These are phyloP conservation scores for Mnemiopsis leidyi DNA, from an alignment of 37 sponge, comb jelly and placozoan genomes.

Conservation along the genomic window DNA sequence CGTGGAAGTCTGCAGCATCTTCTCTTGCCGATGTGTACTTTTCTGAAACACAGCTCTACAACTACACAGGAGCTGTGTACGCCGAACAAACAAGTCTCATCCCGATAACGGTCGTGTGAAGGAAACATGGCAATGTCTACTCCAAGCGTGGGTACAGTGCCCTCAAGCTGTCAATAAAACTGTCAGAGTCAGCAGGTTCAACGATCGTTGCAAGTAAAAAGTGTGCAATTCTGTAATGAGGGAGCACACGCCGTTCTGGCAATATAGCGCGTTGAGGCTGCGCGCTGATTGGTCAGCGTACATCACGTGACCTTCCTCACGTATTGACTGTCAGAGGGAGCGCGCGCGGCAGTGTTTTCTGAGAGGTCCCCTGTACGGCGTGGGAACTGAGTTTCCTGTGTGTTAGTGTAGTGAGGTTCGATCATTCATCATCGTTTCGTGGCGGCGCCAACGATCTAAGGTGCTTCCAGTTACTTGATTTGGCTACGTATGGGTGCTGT, in stretches of 20 bases:
- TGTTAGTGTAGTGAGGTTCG: too few relatives aligned
- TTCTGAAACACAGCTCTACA: slow-evolving; percentile 54
- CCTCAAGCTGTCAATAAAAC: background rate
- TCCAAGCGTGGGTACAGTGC: background rate
- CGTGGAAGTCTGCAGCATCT: slow-evolving; percentile 52
- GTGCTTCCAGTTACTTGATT: too few relatives aligned
- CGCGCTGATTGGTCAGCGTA: background rate
- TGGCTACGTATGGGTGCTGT: too few relatives aligned
- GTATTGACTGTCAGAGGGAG: background rate
- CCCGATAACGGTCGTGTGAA: background rate
- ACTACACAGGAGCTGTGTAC: slow-evolving; percentile 35
- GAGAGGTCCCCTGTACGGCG: background rate
- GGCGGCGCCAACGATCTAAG: background rate
- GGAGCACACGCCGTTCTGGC: background rate
- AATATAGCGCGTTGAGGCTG: background rate
- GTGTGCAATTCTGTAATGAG: background rate
- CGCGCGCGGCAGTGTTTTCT: background rate
- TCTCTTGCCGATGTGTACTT: slow-evolving; percentile 52
- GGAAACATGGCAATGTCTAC: background rate
- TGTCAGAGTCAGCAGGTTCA: background rate
- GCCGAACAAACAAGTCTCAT: slow-evolving; percentile 39
- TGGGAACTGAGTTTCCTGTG: background rate
- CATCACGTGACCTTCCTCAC: slow-evolving; percentile 14
- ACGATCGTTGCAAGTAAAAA: background rate
- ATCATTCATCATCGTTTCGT: background rate